Evolutionary conservation across 2,797 vertebrate species (phyloP), one percentile per base, ranked within the genome.

Genomic region (Myripristis jacobus): DNA sequence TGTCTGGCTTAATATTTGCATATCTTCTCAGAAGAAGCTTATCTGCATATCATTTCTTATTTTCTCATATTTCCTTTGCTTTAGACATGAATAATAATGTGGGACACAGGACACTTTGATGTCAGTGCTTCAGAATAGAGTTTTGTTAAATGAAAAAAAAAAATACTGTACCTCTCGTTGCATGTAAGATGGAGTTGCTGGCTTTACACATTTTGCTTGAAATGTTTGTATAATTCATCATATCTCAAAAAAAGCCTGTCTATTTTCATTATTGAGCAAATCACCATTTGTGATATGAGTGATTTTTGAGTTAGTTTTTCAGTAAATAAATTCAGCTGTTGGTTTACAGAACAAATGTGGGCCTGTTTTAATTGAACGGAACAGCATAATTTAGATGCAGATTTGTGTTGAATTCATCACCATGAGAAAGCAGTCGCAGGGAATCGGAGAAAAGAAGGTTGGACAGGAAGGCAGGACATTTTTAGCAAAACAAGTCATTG

Each of bases 31-130:
- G 73, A 86, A 80, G 80, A 87, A 68, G 71, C 82, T 88, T 78
- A 89, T 92, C 80, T 90, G 88, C 90, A 93, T 90, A 88, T 91
- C 72, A 70, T 82, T 62, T 90, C 77, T 86, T 81, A 77, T 89
- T 91, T 90, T 81, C 61, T 71, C 31, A 11, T 2, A 3, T 80
- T 79, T 75, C 73, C 62, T 81, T 82, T 86, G 73, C 86, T 78
- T 85, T 82, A 70, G 73, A 85, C 73, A 89, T 79, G 71, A 91
- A 88, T 93, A 92, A 91, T 91, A 90, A 92, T 91, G 81, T 71
- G 66, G 50, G 87, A 85, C 71, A 82, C 67, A 62, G 68, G 46
- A 83, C 79, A 91, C 85, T 89, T 88, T 91, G 81, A 91, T 90
- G 85, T 80, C 60, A 67, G 66, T 79, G 72, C 79, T 87, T 84